Conservation (phyloP, 1,140 invertebrate species). For the Drosophila pachea region DNA sequence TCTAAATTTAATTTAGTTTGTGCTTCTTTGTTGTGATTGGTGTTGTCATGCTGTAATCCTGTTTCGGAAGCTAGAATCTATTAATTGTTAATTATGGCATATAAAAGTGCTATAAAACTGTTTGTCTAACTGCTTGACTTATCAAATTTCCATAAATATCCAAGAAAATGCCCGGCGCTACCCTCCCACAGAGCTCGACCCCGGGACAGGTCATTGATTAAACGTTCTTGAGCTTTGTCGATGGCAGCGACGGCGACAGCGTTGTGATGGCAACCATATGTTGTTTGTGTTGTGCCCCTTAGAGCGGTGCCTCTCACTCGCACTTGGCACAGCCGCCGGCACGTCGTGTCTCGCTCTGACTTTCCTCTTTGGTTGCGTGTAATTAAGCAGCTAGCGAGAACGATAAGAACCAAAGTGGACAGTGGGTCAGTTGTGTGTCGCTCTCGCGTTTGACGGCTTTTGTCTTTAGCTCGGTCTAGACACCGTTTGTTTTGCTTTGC, state of each 20-base stretch:
- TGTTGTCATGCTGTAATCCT: not conserved
- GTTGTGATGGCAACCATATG: slow-evolving; percentile 55
- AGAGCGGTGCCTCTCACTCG: slow-evolving; percentile 29
- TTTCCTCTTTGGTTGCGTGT: slow-evolving; percentile 37
- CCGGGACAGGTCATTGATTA: slow-evolving; percentile 57
- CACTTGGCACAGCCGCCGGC: slow-evolving; percentile 7
- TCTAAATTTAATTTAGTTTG: not conserved
- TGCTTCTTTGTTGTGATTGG: too few relatives aligned
- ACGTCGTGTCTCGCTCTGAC: not conserved
- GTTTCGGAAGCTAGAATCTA: slow-evolving; percentile 2
- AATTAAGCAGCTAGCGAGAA: slow-evolving; percentile 62
- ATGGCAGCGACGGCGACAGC: slow-evolving; percentile 6
- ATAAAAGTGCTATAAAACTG: slow-evolving; percentile 45
- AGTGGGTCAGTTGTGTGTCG: slow-evolving; percentile 63
- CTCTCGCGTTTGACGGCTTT: slow-evolving; percentile 25
- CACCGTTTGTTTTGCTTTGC: slow-evolving; percentile 34
- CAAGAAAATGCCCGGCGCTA: slow-evolving; percentile 31
- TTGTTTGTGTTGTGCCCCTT: slow-evolving; percentile 44
- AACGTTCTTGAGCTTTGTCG: slow-evolving; percentile 51
- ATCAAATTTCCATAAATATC: slow-evolving; percentile 70
- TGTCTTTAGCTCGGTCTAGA: slow-evolving; percentile 40
- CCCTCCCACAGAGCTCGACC: not conserved
- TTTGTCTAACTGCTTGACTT: slow-evolving; percentile 42
- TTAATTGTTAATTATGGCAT: slow-evolving; percentile 20
- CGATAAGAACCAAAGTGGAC: slow-evolving; percentile 67